Base-by-base conservation (phyloP, 2,797 vertebrate genomes). In the Cyclopterus lumpus region DNA sequence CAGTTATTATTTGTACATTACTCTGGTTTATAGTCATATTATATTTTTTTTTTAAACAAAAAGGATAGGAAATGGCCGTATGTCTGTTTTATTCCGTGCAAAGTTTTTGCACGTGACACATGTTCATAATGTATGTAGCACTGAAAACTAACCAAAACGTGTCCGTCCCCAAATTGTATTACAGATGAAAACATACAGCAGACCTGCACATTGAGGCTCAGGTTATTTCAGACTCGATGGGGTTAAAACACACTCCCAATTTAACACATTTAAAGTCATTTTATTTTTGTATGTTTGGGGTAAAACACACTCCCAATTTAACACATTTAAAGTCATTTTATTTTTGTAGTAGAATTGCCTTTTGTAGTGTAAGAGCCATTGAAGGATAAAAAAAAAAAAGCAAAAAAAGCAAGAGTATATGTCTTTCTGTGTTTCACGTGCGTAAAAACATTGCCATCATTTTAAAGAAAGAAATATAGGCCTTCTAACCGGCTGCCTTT, bases 121-220 rank as follows among this genome's bases (percentile, higher is more conserved):
- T 26, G 34, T 77, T 57, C 36, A 78, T 57, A 61, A 34, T 77
- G 30, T 87, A 85, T 86, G 91, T 93, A 92, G 92, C 91, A 89
- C 75, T 83, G 28, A 86, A 71, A 79, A 67, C 59, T 86, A 81
- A 81, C 75, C 81, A 74, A 79, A 83, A 84, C 9, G 1, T 51
- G n/a, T 22, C 77, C 49, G 44, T 74, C 44, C 63, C 65, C 44
- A 57, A 75, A 70, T 61, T 80, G 71, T 75, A 77, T 68, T n/a
- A 60, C 12, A 55, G 44, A 53, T 30, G 54, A 54, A 70, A 59
- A 51, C 26, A 30, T 22, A 69, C 24, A 71, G 62, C 18, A 60
- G 68, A 54, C 18, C 57, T 67, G 76, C 53, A 63, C 63, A 71
- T 60, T 22, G 51, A 15, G 46, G 49, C 87, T 88, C 87, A 88